A percentile compares a stretch with the other conserved stretches of the same genome.
Evolutionary conservation across 1,140 invertebrate genomes (phyloP).

Genomic region (Zaprionus tsacasi): DNA sequence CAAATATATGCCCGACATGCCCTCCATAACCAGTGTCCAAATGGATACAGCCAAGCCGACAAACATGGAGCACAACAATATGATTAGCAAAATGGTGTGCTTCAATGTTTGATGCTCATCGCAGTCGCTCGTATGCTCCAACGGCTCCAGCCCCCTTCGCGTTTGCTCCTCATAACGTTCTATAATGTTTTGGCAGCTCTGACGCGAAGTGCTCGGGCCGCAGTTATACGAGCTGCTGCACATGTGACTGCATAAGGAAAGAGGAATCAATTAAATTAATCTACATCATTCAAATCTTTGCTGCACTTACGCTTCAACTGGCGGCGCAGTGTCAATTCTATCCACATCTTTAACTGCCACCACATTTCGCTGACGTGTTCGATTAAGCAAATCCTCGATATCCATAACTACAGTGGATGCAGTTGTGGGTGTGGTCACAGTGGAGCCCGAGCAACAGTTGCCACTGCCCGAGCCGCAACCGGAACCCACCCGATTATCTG

Average conservation of each 20-base stretch:
- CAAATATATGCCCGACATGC: constrained; percentile 94
- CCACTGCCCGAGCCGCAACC: constrained; percentile 69
- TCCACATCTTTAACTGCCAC: constrained; percentile 50
- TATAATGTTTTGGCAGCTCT: constrained; percentile 85
- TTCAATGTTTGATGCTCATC: constrained; percentile 90
- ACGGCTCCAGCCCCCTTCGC: constrained; percentile 84
- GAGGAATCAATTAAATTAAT: background rate
- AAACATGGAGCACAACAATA: constrained; percentile 94
- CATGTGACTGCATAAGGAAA: constrained; percentile 63
- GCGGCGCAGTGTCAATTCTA: constrained; percentile 54
- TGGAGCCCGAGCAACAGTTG: constrained; percentile 69
- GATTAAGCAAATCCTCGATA: constrained; percentile 89
- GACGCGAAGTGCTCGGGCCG: constrained; percentile 83
- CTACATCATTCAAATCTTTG: background rate
- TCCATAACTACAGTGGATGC: constrained; percentile 86
- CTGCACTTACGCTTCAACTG: constrained; percentile 53
- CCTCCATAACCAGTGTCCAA: constrained; percentile 93
- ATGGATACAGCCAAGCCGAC: constrained; percentile 93
- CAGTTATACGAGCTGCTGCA: constrained; percentile 85
- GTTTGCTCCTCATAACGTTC: constrained; percentile 85
- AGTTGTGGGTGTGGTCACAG: constrained; percentile 61
- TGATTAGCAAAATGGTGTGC: constrained; percentile 93
- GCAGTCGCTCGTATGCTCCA: constrained; percentile 86
- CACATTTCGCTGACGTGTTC: constrained; percentile 46
- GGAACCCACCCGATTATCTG: constrained; percentile 37